phyloP scores from a whole-genome alignment of 2,888 invertebrate species.

The Carabus problematicus region DNA sequence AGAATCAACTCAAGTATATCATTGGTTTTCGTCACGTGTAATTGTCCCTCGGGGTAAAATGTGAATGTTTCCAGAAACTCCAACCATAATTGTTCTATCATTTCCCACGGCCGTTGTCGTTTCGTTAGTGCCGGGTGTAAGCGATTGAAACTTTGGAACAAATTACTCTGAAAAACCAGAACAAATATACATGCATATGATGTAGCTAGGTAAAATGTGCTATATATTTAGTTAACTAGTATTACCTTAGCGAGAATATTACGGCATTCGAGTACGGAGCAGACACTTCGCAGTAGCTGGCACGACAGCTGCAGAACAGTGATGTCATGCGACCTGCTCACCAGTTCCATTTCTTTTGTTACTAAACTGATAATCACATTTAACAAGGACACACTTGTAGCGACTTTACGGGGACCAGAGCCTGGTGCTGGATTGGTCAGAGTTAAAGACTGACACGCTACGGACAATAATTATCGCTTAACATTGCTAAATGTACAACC shows the following conservation, averaged over 20 bases:
- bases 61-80: constrained; percentile 63
- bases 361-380: constrained; percentile 61
- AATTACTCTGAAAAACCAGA: constrained; percentile 57
- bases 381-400: constrained; percentile 62
- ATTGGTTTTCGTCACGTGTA: constrained; percentile 59
- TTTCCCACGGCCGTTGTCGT: constrained; percentile 62
- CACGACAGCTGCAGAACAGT: constrained; percentile 60
- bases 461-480: constrained; percentile 38
- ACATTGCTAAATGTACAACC: neutral
- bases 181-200: neutral
- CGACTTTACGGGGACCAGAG: constrained; percentile 61
- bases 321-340: constrained; percentile 59
- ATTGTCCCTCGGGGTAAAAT: constrained; percentile 64
- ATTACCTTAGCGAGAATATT: constrained; percentile 68
- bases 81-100: constrained; percentile 63
- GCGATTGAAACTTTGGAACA: constrained; percentile 60
- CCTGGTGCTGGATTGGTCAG: constrained; percentile 63
- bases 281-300: constrained; percentile 62
- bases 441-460: constrained; percentile 63
- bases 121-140: constrained; percentile 64
- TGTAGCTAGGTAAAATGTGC: neutral
- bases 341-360: constrained; percentile 62
- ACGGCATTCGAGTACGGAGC: constrained; percentile 67
- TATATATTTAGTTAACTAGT: neutral
- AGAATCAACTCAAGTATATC: constrained; percentile 57